Evolutionary conservation across 2,888 invertebrate genomes (phyloP).

Genomic region (Dolichomitus sp.): DNA sequence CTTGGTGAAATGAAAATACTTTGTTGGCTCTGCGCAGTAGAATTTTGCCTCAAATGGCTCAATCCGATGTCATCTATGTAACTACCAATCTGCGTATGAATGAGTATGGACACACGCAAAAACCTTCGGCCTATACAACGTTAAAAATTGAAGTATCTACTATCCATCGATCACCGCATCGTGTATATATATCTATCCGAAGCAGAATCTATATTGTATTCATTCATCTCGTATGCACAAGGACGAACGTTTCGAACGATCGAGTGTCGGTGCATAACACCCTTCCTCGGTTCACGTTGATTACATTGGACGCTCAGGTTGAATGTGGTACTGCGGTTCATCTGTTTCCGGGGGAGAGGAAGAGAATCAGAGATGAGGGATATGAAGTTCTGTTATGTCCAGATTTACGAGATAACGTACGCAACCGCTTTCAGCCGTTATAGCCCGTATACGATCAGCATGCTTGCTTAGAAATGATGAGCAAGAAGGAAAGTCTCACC

Average conservation of each 20-base stretch:
- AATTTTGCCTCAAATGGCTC: background rate
- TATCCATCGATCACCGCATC: constrained; percentile 40
- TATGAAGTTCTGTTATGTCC: constrained; percentile 26
- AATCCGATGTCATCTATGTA: background rate
- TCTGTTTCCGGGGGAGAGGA: constrained; percentile 51
- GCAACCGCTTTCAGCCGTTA: constrained; percentile 33
- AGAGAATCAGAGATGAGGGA: constrained; percentile 12
- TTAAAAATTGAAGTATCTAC: constrained; percentile 49
- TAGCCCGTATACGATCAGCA: constrained; percentile 44
- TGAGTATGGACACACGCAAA: background rate
- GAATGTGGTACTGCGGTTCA: constrained; percentile 45
- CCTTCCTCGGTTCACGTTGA: constrained; percentile 62
- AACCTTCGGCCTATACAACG: background rate
- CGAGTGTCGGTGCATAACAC: constrained; percentile 14
- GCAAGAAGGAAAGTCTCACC: background rate
- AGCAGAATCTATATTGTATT: constrained; percentile 49
- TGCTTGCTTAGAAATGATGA: constrained; percentile 41
- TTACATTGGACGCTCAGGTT: constrained; percentile 49
- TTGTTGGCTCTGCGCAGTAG: background rate
- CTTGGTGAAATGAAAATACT: constrained; percentile 16
- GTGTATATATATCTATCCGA: constrained; percentile 23
- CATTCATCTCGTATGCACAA: constrained; percentile 45
- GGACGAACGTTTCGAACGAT: constrained; percentile 40
- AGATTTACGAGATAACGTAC: constrained; percentile 57
- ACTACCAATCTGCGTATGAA: constrained; percentile 10